Evolutionary conservation across 2,113 vertebrate species (phyloP).

Genomic region (Albula goreensis): DNA sequence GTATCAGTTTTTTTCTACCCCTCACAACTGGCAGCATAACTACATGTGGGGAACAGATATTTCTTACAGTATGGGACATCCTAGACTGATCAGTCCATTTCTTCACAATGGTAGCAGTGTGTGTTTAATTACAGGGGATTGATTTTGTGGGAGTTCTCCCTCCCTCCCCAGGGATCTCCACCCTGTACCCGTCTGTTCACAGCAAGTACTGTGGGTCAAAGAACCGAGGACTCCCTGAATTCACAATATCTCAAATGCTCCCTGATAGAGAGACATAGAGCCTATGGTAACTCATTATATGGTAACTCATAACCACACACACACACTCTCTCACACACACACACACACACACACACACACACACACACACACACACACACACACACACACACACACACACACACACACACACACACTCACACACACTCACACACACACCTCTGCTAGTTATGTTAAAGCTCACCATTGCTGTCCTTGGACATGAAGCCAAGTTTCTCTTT

Average conservation of each 20-base stretch:
- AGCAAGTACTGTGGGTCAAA: not conserved
- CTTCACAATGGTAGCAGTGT: not conserved
- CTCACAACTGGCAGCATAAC: not conserved
- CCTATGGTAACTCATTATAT: no score
- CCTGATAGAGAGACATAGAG: no score
- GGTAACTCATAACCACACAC: not conserved
- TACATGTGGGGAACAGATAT: not conserved
- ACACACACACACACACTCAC: constrained; percentile 9
- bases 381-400: constrained; percentile 19
- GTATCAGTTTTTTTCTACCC: no score
- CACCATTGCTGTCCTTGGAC: not conserved
- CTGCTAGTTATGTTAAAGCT: not conserved
- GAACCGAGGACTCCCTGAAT: no score
- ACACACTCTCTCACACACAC: not conserved
- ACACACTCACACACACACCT: constrained; percentile 40
- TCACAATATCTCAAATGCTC: no score
- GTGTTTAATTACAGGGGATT: not conserved
- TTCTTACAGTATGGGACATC: not conserved
- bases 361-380: not conserved
- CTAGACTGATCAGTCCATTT: not conserved
- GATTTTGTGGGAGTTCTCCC: not conserved
- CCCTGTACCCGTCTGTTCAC: not conserved
- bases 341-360: not conserved
- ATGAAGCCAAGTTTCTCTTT: not conserved
- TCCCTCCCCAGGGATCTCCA: not conserved